Conservation (phyloP, 2,797 vertebrate species). For the Tauraco hartlaubi region DNA sequence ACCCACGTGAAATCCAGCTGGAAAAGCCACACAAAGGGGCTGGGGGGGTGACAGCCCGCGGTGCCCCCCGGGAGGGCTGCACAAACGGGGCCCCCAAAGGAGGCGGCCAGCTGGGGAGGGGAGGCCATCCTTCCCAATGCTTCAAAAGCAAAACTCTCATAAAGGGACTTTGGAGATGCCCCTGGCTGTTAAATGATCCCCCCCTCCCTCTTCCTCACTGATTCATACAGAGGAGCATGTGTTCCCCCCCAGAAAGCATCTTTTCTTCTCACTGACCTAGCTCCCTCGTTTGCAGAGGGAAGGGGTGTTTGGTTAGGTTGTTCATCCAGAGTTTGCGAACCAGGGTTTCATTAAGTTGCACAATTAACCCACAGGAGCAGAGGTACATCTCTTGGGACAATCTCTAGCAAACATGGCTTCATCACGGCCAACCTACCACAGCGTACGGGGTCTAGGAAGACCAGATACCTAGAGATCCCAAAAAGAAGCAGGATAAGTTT, state of each 20-base stretch:
- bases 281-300: not conserved
- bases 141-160: not conserved
- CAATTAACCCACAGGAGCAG: not conserved
- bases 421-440: not conserved
- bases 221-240: not conserved
- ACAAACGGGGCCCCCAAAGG: not conserved
- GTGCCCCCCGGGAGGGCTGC: not conserved
- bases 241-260: not conserved
- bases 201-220: not conserved
- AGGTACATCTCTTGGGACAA: not conserved
- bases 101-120: not conserved
- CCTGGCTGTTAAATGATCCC: not conserved
- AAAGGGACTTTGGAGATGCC: not conserved
- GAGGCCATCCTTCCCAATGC: not conserved
- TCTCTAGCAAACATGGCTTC: not conserved
- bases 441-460: accelerated
- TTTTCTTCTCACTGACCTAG: not conserved
- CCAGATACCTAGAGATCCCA: not conserved
- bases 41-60: conserved; percentile 62
- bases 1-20: conserved; percentile 85
- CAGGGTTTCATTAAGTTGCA: not conserved
- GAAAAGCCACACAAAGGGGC: conserved; percentile 82
- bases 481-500: not conserved
- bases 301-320: not conserved
- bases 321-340: not conserved